Evolutionary conservation across 1,140 invertebrate species (phyloP).

Genomic region (Danaus plexippus): DNA sequence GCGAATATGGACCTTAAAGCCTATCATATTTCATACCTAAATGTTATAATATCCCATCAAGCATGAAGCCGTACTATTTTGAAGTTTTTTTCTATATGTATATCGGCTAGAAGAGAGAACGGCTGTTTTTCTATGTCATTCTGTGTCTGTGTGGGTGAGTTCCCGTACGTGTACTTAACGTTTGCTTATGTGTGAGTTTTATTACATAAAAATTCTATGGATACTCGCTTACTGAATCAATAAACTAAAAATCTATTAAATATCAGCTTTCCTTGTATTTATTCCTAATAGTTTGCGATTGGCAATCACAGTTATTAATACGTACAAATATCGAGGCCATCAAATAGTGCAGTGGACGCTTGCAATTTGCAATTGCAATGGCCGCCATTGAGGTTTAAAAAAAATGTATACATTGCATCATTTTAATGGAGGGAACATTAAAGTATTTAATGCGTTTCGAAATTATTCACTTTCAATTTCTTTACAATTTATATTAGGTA

Average conservation of each 20-base stretch:
- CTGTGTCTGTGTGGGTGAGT: conserved; percentile 51
- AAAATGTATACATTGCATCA: too few relatives aligned
- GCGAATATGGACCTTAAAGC: conserved; percentile 50
- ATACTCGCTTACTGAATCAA: conserved; percentile 49
- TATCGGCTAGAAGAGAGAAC: conserved; percentile 55
- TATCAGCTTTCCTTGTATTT: conserved; percentile 20
- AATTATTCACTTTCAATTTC: too few relatives aligned
- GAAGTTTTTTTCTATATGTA: conserved; percentile 66
- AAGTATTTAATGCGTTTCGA: too few relatives aligned
- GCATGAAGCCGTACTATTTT: conserved; percentile 64
- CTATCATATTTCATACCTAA: conserved; percentile 38
- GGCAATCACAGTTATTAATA: too few relatives aligned
- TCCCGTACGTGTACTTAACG: conserved; percentile 60
- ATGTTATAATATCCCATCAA: conserved; percentile 41
- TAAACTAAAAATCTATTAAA: conserved; percentile 66
- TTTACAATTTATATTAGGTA: too few relatives aligned
- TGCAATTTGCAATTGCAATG: too few relatives aligned
- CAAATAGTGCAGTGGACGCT: too few relatives aligned
- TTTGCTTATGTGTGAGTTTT: conserved; percentile 47
- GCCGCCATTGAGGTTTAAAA: too few relatives aligned
- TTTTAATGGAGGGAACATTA: too few relatives aligned
- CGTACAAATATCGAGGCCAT: too few relatives aligned
- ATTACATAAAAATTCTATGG: conserved; percentile 67
- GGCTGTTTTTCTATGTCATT: conserved; percentile 66
- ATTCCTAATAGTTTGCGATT: too few relatives aligned